These are phyloP conservation scores for Malachius bipustulatus DNA, from an alignment of 2,888 invertebrate genomes.

Conservation along the genomic window DNA sequence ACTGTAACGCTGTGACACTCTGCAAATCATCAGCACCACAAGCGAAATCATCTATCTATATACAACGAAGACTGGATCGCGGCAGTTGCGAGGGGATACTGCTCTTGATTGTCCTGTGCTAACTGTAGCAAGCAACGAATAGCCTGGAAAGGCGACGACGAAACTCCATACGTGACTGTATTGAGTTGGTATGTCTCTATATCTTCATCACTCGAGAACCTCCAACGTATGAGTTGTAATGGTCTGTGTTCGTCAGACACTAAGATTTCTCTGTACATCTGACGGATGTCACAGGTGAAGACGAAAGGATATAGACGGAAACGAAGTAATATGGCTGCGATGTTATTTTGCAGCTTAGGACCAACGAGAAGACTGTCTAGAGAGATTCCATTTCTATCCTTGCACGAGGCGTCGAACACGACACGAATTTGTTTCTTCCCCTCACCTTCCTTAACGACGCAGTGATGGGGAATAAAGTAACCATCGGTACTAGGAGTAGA, in stretches of 20 bases:
- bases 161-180: too few species aligned
- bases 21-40: too few species aligned
- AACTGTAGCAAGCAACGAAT: too few species aligned
- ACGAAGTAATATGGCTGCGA: constrained; percentile 4
- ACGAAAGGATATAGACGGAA: constrained; percentile 6
- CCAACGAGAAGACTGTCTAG: constrained; percentile 8
- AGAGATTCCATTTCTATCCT: constrained; percentile 7
- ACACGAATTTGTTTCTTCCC: constrained; percentile 8
- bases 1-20: too few species aligned
- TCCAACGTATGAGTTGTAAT: constrained; percentile 7
- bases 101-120: too few species aligned
- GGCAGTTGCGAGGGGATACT: too few species aligned
- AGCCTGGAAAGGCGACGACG: too few species aligned
- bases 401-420: constrained; percentile 10
- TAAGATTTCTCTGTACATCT: constrained; percentile 9
- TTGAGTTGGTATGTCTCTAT: too few species aligned
- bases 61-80: too few species aligned
- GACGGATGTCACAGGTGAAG: constrained; percentile 9
- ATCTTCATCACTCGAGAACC: too few species aligned
- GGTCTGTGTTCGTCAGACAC: constrained; percentile 5
- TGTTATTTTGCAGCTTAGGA: constrained; percentile 7
- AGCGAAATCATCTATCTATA: too few species aligned
- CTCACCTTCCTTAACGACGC: constrained; percentile 5
- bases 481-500: background rate
- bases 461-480: constrained; percentile 9